Conservation (phyloP, 2,113 vertebrate genomes). For the Vimba vimba region DNA sequence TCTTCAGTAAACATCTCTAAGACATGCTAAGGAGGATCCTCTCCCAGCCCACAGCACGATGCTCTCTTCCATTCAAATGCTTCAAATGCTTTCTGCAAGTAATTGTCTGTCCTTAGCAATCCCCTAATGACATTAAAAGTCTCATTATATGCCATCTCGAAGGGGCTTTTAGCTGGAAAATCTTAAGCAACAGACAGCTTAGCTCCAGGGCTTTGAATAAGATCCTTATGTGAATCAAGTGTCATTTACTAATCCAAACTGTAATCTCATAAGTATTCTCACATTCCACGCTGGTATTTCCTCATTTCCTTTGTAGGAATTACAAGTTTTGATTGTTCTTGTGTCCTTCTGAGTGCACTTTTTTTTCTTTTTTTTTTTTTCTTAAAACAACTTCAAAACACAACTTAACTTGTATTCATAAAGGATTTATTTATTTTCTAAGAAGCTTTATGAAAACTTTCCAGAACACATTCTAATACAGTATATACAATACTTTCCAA, state of each 20-base stretch:
- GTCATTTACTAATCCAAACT: conserved; percentile 60
- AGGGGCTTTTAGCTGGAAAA: conserved; percentile 52
- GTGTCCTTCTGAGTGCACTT: conserved; percentile 36
- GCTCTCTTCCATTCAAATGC: conserved; percentile 51
- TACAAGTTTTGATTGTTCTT: conserved; percentile 47
- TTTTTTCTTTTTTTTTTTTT: background rate
- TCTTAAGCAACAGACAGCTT: conserved; percentile 50
- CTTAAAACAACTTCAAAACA: conserved; percentile 26
- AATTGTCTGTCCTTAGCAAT: conserved; percentile 58
- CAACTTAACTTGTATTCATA: background rate
- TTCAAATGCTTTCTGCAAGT: conserved; percentile 58
- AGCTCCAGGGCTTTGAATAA: conserved; percentile 51
- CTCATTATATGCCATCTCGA: conserved; percentile 59
- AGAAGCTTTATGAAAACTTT: too few species aligned
- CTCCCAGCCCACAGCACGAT: conserved; percentile 48
- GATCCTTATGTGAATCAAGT: conserved; percentile 58
- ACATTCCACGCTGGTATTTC: conserved; percentile 42
- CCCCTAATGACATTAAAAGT: conserved; percentile 55
- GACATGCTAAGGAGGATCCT: conserved; percentile 52
- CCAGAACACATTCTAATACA: too few species aligned
- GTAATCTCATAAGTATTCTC: conserved; percentile 53
- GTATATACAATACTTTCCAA: too few species aligned
- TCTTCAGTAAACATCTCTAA: conserved; percentile 58
- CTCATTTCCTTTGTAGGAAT: conserved; percentile 49
- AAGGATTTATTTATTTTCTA: background rate